phyloP scores from a whole-genome alignment of 1,140 invertebrate genomes.

The Brachionus calyciflorus region DNA sequence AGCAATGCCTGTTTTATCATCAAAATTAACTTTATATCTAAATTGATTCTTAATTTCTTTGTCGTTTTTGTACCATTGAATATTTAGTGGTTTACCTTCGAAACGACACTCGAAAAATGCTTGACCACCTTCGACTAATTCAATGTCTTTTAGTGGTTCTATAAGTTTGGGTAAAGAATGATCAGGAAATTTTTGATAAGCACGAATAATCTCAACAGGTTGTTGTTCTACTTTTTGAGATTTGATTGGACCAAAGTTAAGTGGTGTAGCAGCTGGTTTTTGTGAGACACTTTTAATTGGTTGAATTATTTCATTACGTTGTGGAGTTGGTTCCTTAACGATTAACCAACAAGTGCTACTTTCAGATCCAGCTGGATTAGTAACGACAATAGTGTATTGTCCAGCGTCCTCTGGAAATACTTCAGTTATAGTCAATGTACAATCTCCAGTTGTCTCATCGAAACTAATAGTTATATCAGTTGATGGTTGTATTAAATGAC shows the following conservation, averaged over 20 bases:
- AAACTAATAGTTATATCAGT: constrained; percentile 38
- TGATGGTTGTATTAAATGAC: constrained; percentile 29
- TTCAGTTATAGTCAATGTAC: constrained; percentile 20
- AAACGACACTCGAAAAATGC: constrained; percentile 42
- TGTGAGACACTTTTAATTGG: not conserved
- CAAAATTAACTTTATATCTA: constrained; percentile 31
- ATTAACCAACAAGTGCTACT: not conserved
- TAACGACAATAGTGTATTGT: constrained; percentile 21
- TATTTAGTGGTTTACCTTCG: not conserved
- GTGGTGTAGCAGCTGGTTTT: not conserved
- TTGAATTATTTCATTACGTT: not conserved
- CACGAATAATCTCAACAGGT: constrained; percentile 40
- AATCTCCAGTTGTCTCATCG: not conserved
- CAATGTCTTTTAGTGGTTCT: not conserved
- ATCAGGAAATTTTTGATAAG: constrained; percentile 36
- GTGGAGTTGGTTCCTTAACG: constrained; percentile 20
- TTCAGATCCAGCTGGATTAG: constrained; percentile 30
- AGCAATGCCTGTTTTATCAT: constrained; percentile 19
- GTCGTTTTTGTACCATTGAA: constrained; percentile 34
- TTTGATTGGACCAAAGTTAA: not conserved
- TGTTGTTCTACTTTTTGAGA: not conserved
- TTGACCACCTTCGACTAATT: constrained; percentile 28
- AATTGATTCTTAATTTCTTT: constrained; percentile 28
- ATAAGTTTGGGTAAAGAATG: constrained; percentile 2
- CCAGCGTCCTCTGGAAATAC: constrained; percentile 34